Evolutionary conservation across 2,888 invertebrate species (phyloP).

Genomic region (Amblyjoppa proteus): DNA sequence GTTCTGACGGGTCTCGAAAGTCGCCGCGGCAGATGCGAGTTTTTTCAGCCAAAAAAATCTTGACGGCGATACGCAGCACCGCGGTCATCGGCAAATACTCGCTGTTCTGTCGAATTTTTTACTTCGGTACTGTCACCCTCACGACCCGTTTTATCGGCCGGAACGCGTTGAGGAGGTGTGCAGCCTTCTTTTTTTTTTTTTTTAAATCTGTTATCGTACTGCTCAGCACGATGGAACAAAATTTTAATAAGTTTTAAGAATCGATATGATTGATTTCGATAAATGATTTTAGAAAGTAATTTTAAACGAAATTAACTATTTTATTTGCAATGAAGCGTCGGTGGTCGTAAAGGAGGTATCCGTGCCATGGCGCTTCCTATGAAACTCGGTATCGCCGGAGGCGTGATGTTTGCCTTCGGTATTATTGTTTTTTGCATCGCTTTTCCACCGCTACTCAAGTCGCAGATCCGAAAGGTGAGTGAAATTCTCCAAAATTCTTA

Average conservation of each 20-base stretch:
- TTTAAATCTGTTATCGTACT: background rate
- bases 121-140: slow-evolving; percentile 2
- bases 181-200: background rate
- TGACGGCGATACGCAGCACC: slow-evolving; percentile 15
- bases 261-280: no score
- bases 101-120: slow-evolving; percentile 11
- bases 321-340: slow-evolving; percentile 1
- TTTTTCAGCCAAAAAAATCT: slow-evolving; percentile 46
- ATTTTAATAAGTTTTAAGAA: background rate
- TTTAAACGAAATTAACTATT: background rate
- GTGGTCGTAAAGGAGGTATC: slow-evolving; percentile 31
- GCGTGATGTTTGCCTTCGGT: slow-evolving; percentile 87
- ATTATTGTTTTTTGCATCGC: slow-evolving; percentile 89
- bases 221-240: background rate
- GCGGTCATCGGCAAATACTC: slow-evolving; percentile 14
- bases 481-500: background rate
- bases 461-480: slow-evolving; percentile 89
- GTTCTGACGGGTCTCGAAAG: slow-evolving; percentile 62
- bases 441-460: slow-evolving; percentile 89
- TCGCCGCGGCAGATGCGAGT: slow-evolving; percentile 53
- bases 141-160: slow-evolving; percentile 21
- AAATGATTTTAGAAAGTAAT: no score
- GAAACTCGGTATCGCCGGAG: slow-evolving; percentile 87
- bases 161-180: slow-evolving; percentile 53
- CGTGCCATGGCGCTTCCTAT: slow-evolving; percentile 73